Base-by-base conservation (phyloP, 2,888 invertebrate species). In the Drosophila kanekoi region DNA sequence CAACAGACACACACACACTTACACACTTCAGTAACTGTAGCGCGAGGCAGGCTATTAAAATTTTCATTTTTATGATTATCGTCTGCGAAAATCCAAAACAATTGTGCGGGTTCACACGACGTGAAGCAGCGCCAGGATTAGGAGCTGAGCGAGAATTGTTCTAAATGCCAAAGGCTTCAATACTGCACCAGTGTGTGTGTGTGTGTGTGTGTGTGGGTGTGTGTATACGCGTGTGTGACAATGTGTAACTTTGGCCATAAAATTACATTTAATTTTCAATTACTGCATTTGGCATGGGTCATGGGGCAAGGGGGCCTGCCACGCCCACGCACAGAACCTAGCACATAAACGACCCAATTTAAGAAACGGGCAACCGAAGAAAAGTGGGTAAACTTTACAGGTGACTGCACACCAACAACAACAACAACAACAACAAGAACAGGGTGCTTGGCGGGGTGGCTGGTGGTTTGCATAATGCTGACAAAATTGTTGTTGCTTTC, bases 201-300 rank as follows among this genome's bases (percentile, higher is more conserved):
- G 49, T 14, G 32, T 40, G 33, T 61, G 35, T 11, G 51, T 43
- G 40, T 52, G n/a, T n/a, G n/a, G n/a, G 44, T 51, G 40, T 40
- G 44, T 49, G 57, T 49, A 23, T 35, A 14, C 38, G 18, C 41
- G 32, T 56, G 45, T 37, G 54, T 57, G 56, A 54, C 78, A 78
- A 69, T 81, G 87, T 74, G 74, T 69, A 86, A 89, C 85, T 89
- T 89, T 73, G 61, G 54, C 59, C 77, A 80, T 86, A 84, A 85
- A 89, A 80, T 89, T 71, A 80, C 72, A 87, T 84, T 86, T 89
- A 84, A 89, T 89, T 86, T 89, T 84, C 86, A 84, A 87, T 89
- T 87, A 81, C 77, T 64, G 71, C 72, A 72, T 69, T 64, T 62
- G 66, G 60, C 77, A 68, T 69, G 79, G 68, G 66, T 60, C 66